Base-by-base conservation (phyloP, 2,888 invertebrate species). In the Drosophila affinis region DNA sequence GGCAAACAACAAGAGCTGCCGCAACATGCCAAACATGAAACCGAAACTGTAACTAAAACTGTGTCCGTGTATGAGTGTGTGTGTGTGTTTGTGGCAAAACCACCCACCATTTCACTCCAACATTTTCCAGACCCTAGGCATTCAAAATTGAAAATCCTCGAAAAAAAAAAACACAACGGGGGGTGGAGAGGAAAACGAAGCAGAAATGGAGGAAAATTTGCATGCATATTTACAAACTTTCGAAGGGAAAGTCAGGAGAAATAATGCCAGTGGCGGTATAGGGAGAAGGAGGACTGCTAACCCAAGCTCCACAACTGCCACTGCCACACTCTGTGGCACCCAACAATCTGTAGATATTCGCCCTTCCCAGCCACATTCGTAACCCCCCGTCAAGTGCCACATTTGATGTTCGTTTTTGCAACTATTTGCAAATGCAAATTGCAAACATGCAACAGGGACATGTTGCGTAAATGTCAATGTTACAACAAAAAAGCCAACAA, bases 361-460 rank as follows among this genome's bases (percentile, higher is more conserved):
- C 9, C 29, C 29, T 27, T 7, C 27, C 24, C 27, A 6, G 0
- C 1, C 39, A 3, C 14, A 14, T 34, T 3, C 18, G 18, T 44
- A 9, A 1, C 46, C 17, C 14, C 48, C 54, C 51, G n/a, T 34
- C 81, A 84, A 70, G 76, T 69, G 78, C 73, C 79, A 73, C 88
- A 88, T 88, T 84, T 85, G 87, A 83, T 86, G 81, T 88, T 88
- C 87, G 81, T 87, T 88, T 84, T 88, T 79, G 81, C 84, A 85
- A 85, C 87, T 84, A 88, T 85, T 86, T 89, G 88, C 88, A 87
- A 87, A 86, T 85, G 86, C 88, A 89, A 87, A 84, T 82, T 89
- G 86, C 86, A 76, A 87, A 87, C 86, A 89, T 89, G 86, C 85
- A 88, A 86, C 85, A 86, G 89, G 87, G 85, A 89, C 87, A 89